Base-by-base conservation (phyloP, 1,140 invertebrate species). In the Drosophila dunni region DNA sequence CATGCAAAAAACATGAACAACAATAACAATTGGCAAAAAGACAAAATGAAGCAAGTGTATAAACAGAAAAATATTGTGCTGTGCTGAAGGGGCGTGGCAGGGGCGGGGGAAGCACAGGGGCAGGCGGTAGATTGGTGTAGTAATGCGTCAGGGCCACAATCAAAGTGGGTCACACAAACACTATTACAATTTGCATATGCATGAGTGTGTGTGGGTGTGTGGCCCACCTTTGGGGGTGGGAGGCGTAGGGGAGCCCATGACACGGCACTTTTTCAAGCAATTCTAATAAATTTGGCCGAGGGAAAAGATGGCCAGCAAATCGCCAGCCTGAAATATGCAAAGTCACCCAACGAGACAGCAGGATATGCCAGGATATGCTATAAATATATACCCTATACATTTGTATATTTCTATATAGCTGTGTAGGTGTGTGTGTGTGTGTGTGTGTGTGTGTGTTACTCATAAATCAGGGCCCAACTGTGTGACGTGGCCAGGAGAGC, bases 101-200 rank as follows among this genome's bases (percentile, higher is more conserved):
- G 10, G 9, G 20, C 8, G 9, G 3, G 7, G 11, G 3, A 33
- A 0, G 38, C 34, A 15, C 11, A 13, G 33, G 50, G 42, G 7
- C 33, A 46, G 50, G 24, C 17, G 53, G 56, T 54, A 38, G 51
- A 13, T 36, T 34, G 60, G 36, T 62, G 24, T 54, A 64, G 46
- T 45, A 69, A 54, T 57, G 42, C 42, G 60, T 64, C 71, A 78
- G 78, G 76, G 76, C 83, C 83, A 79, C 83, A 88, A 88, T 82
- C 83, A 86, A 86, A 83, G 83, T 86, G 76, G 83, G 83, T 86
- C 83, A 86, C 76, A 86, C 58, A 71, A 15, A 57, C 64, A 60
- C 71, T 72, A 82, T 79, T 57, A 81, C 83, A 82, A 88, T 86
- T 88, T 88, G 83, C 83, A 88, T 86, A 88, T 86, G 83, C 83